A percentile compares a stretch with the other conserved stretches of the same genome.
Conservation (phyloP, 2,113 vertebrate species). For the Phylloscopus whistleri region DNA sequence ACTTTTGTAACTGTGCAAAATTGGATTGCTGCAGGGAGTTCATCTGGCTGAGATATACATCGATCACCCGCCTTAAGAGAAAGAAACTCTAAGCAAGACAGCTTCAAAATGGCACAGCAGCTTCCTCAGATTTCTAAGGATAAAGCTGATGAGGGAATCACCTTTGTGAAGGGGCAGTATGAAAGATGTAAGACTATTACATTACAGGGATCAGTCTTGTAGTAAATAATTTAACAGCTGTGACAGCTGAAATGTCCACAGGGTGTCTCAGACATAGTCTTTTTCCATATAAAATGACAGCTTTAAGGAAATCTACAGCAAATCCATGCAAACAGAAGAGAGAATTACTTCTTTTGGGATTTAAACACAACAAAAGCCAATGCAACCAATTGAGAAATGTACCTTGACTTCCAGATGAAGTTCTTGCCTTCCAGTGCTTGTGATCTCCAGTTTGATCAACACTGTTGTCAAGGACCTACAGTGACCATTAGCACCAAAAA, state of each 20-base stretch:
- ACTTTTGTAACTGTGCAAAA: neutral
- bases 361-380: neutral
- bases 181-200: neutral
- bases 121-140: neutral
- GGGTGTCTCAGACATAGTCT: neutral
- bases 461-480: neutral
- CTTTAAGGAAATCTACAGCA: neutral
- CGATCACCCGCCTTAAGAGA: neutral
- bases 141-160: neutral
- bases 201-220: neutral
- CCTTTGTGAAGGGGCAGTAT: neutral
- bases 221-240: neutral
- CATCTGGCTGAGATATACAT: neutral
- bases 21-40: neutral
- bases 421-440: neutral
- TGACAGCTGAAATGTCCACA: neutral
- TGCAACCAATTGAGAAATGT: neutral
- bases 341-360: neutral
- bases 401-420: neutral
- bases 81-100: neutral
- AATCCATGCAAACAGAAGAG: neutral
- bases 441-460: neutral
- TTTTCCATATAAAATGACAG: neutral
- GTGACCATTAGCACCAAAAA: accelerated
- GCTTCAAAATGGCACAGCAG: neutral